phyloP scores from a whole-genome alignment of 1,140 invertebrate genomes.

The Neuroterus valhalla region DNA sequence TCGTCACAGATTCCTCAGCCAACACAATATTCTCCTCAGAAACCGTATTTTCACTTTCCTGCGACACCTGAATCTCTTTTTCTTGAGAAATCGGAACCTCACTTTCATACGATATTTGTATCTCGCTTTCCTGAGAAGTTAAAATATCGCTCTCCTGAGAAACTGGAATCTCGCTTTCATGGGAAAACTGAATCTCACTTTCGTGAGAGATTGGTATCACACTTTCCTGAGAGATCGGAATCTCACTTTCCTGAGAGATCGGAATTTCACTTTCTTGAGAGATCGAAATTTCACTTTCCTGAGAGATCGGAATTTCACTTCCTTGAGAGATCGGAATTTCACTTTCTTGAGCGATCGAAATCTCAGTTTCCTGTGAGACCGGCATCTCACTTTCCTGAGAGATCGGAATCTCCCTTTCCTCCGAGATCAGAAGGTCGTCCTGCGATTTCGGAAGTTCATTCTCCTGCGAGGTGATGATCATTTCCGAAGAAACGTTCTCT shows the following conservation, averaged over 20 bases:
- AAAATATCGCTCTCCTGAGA: conserved; percentile 35
- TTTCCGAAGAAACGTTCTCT: conserved; percentile 47
- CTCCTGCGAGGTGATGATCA: conserved; percentile 34
- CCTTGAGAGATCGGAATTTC: conserved; percentile 36
- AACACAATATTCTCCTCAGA: conserved; percentile 30
- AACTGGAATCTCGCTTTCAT: background rate
- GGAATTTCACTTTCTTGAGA: conserved; percentile 26
- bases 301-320: background rate
- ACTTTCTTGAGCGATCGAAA: conserved; percentile 27
- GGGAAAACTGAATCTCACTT: conserved; percentile 37
- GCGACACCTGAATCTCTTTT: background rate
- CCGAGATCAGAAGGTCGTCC: background rate
- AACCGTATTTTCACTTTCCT: conserved; percentile 38
- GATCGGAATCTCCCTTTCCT: conserved; percentile 23
- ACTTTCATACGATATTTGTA: conserved; percentile 4
- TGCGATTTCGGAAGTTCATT: conserved; percentile 39
- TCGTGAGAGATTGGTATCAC: background rate
- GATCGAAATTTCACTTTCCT: conserved; percentile 37
- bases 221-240: conserved; percentile 26
- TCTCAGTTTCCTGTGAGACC: conserved; percentile 14
- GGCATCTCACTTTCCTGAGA: conserved; percentile 36
- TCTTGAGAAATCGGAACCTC: conserved; percentile 36
- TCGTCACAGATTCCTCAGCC: conserved; percentile 27
- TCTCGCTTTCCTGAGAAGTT: background rate
- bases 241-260: conserved; percentile 35